phyloP scores from a whole-genome alignment of 2,113 vertebrate species.

The Sorex araneus region DNA sequence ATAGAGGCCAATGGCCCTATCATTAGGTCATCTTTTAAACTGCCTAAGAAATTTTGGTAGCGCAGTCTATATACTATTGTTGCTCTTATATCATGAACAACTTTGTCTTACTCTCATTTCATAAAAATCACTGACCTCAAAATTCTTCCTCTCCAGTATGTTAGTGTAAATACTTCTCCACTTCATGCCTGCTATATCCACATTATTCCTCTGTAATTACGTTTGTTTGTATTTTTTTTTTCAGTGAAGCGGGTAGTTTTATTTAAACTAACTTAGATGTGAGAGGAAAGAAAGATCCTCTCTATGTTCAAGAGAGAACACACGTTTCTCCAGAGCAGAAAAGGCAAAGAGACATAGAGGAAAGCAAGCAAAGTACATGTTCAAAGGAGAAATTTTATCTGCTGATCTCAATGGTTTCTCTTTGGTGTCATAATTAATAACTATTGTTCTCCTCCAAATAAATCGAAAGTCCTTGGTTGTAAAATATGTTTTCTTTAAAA shows the following conservation, averaged over 20 bases:
- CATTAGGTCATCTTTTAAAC: slow-evolving; percentile 46
- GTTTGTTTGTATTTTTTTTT: slow-evolving; percentile 62
- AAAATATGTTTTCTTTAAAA: slow-evolving; percentile 69
- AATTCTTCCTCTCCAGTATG: slow-evolving; percentile 56
- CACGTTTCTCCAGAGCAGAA: no score
- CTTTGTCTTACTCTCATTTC: slow-evolving; percentile 67
- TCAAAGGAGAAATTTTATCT: slow-evolving; percentile 59
- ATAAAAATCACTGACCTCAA: slow-evolving; percentile 79
- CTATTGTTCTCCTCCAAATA: slow-evolving; percentile 31
- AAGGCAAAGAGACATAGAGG: no score
- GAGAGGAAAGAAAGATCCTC: no score
- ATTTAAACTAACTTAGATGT: no score
- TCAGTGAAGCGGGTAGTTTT: no score
- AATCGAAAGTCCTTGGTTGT: slow-evolving; percentile 44
- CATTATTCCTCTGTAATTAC: slow-evolving; percentile 63
- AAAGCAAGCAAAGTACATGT: no score
- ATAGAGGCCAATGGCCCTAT: background rate
- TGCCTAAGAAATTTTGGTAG: slow-evolving; percentile 56
- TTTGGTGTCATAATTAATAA: slow-evolving; percentile 62
- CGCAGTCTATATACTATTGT: slow-evolving; percentile 62
- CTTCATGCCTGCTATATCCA: background rate
- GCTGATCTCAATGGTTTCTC: slow-evolving; percentile 65
- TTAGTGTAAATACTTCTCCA: slow-evolving; percentile 52
- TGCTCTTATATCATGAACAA: slow-evolving; percentile 73
- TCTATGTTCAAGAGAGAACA: no score